Evolutionary conservation across 92 coral and sea anemone species (phyloP).

Genomic region (Palythoa caribaeorum): DNA sequence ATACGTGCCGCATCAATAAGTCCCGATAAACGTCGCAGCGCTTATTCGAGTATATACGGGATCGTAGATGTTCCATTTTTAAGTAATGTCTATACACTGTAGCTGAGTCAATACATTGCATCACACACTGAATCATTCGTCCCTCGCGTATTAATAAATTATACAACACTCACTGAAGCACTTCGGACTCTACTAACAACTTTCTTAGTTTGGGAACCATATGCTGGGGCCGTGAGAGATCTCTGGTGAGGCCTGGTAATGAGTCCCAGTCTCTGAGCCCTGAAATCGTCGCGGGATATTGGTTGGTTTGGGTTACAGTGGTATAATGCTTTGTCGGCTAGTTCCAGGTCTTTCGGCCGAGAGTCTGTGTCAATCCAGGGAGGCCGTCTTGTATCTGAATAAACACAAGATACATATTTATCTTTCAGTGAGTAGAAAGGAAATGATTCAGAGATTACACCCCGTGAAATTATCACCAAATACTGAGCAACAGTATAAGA

Average conservation of each 20-base stretch:
- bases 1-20: too few species aligned
- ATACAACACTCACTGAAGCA: slow-evolving; percentile 53
- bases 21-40: too few species aligned
- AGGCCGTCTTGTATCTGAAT: slow-evolving; percentile 85
- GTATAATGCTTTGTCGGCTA: slow-evolving; percentile 79
- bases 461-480: background rate
- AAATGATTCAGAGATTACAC: background rate
- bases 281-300: slow-evolving; percentile 58
- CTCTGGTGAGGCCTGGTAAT: slow-evolving; percentile 75
- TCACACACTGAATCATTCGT: background rate
- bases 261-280: slow-evolving; percentile 83
- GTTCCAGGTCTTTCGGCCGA: slow-evolving; percentile 85
- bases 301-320: slow-evolving; percentile 80
- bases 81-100: too few species aligned
- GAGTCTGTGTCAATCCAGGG: slow-evolving; percentile 90
- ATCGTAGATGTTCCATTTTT: too few species aligned
- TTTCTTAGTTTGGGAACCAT: slow-evolving; percentile 39
- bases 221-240: slow-evolving; percentile 84
- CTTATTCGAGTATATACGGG: too few species aligned
- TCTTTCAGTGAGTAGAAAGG: background rate
- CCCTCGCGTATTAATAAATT: background rate
- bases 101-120: too few species aligned
- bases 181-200: slow-evolving; percentile 49
- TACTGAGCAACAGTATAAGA: too few species aligned
- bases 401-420: background rate